Base-by-base conservation (phyloP, 2,888 invertebrate species). In the Lepetodrilus schrolli region DNA sequence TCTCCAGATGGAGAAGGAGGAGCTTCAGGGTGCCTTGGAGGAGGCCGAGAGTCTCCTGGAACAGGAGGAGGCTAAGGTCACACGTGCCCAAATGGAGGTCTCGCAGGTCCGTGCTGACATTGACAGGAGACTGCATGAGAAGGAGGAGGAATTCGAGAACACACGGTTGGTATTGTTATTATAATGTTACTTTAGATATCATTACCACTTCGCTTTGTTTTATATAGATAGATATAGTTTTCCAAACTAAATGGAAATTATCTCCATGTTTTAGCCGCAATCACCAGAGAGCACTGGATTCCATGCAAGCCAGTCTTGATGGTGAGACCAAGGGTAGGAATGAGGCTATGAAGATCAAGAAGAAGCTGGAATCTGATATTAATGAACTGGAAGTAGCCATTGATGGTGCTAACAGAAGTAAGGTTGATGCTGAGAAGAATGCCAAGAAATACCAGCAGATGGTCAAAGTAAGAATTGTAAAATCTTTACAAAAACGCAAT, bases 61-160 rank as follows among this genome's bases (percentile, higher is more conserved):
- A 93, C 98, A 99, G 92, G 99, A 99, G 92, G 99, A 99, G 92
- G 98, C 98, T 94, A 99, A 98, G 93, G 92, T 91, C 20, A 85
- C 89, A 81, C 95, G 99, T 88, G 95, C 96, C 90, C 99, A 99
- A 92, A 94, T 99, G 86, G 99, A 99, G 93, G 94, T 99, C 91
- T 97, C 96, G 88, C 98, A 98, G 92, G 98, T 99, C 90, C 95
- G 99, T 91, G 97, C 98, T 92, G 99, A 99, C 93, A 99, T 99
- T 92, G 99, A 99, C 93, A 95, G 98, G 90, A 95, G 99, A 90
- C 96, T 99, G 92, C 98, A 98, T 91, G 99, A 99, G 94, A 99
- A 99, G 93, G 99, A 99, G 91, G 99, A 99, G 90, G 99, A 99
- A 93, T 99, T 99, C 94, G 99, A 99, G 92, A 99, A 98, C 93